Base-by-base conservation (phyloP, 2,113 vertebrate species). In the Pangasianodon gigas region DNA sequence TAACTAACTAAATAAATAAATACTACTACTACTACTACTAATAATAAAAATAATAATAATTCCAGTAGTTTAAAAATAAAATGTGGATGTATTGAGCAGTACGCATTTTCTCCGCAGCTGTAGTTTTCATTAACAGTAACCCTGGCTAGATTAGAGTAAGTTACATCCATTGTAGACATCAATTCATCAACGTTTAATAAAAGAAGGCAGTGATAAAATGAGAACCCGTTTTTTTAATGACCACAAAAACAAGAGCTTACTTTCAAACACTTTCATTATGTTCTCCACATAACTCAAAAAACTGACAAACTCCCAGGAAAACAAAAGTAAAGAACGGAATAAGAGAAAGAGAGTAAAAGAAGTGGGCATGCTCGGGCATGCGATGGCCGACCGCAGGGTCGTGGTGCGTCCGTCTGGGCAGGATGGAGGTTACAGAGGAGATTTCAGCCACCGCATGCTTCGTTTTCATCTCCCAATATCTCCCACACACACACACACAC, bases 231-330 rank as follows among this genome's bases (percentile, higher is more conserved):
- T 58, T 37, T 80, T 54, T 32, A 94, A 93, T 90, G 90, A 93
- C 89, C 89, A 94, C 91, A 93, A 82, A 74, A 91, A 84, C 56
- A 84, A 60, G 56, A 14, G 54, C 69, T 87, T 92, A 92, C 91
- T 93, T 93, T 94, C 90, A 93, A 93, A 93, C 91, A 92, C 93
- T 93, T 94, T 94, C 93, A 93, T 93, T 94, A 91, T 90, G 92
- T 91, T 93, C 91, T 92, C 87, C 93, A 93, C 91, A 92, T 88
- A 93, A 93, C 88, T 91, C 86, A 92, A 93, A 93, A 92, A 90
- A 75, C 51, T 77, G 92, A 89, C 87, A 92, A 84, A 91, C 80
- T 88, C 88, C 87, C 89, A 88, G 88, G 89, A 88, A 85, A 81
- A 84, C 9, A 82, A 89, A 93, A 91, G 89, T 62, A 91, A 91